Evolutionary conservation across 2,888 invertebrate species (phyloP), one percentile per base, ranked within the genome.

Genomic region (Anthrax anthrax): DNA sequence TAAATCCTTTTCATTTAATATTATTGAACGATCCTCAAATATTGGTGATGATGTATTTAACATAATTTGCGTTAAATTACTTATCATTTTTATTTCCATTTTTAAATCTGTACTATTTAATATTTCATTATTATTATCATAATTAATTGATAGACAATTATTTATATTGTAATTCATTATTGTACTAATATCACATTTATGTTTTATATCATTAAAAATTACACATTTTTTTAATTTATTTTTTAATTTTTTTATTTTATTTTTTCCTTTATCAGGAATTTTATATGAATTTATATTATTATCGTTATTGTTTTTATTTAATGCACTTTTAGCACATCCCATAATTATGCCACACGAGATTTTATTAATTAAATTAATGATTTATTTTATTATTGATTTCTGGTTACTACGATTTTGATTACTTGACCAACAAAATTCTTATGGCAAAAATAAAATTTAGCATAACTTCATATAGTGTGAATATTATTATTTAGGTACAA

Each of bases 71-170:
- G 50, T 56, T 1, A 60, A 52, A n/a, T 51, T 55, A 38, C 56
- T 55, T 58, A 64, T 59, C 64, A 65, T 63, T 40, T 58, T 59
- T 59, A 65, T 63, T 53, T 65, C 64, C 66, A 65, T 65, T 50
- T 63, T 59, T n/a, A 65, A 53, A 44, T 64, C 56, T 37, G 49
- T 18, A 19, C 29, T 32, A 4, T 12, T 32, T 32, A 4, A 12
- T 12, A 12, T 32, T 32, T 32, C 29, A 32, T 32, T 1, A 4
- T 8, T 6, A 23, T 23, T 23, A 23, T 23, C 8, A 23, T 23
- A 6, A 6, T 6, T 23, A 23, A 6, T 23, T 8, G 23, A 6
- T 23, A 23, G 8, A 23, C 23, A 23, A 8, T 23, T 23, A 23
- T 6, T 23, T 23, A 8, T 23, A 23, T 23, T 23, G 23, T 23